These are phyloP conservation scores for Clytia hemisphaerica DNA, from an alignment of 30 jellyfish, hydroid and myxozoan species.

Conservation along the genomic window DNA sequence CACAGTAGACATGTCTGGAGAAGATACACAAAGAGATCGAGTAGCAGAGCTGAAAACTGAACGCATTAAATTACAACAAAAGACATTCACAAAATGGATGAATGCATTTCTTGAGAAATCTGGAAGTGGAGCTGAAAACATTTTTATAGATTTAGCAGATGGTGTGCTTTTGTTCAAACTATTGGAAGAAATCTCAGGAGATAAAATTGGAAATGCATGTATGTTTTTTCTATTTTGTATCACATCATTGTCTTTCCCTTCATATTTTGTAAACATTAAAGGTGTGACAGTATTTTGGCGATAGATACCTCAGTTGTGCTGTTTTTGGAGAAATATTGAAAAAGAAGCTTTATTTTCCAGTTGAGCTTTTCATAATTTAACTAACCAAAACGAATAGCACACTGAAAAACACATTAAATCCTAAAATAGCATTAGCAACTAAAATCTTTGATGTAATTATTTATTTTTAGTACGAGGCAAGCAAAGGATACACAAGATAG, in stretches of 20 bases:
- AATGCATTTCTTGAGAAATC: slow-evolving; percentile 51
- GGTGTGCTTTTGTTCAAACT: slow-evolving; percentile 56
- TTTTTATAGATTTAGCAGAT: slow-evolving; percentile 61
- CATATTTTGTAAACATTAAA: background rate
- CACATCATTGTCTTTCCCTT: background rate
- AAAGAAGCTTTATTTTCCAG: no score
- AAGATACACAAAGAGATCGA: slow-evolving; percentile 71
- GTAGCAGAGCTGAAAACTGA: slow-evolving; percentile 70
- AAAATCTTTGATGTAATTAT: background rate
- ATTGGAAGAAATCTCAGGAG: slow-evolving; percentile 69
- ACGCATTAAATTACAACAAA: slow-evolving; percentile 62
- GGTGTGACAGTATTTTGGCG: no score
- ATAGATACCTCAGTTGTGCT: no score
- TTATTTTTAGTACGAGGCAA: slow-evolving; percentile 65
- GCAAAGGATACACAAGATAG: slow-evolving; percentile 78
- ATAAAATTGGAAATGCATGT: slow-evolving; percentile 68
- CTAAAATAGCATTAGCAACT: background rate
- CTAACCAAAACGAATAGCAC: no score
- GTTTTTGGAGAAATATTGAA: no score
- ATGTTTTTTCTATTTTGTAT: background rate
- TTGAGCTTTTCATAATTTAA: no score
- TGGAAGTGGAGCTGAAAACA: slow-evolving; percentile 31
- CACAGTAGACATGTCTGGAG: no score
- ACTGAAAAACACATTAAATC: no score
- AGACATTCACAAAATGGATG: slow-evolving; percentile 83